phyloP scores from a whole-genome alignment of 2,888 invertebrate species.

The Pyralis farinalis region DNA sequence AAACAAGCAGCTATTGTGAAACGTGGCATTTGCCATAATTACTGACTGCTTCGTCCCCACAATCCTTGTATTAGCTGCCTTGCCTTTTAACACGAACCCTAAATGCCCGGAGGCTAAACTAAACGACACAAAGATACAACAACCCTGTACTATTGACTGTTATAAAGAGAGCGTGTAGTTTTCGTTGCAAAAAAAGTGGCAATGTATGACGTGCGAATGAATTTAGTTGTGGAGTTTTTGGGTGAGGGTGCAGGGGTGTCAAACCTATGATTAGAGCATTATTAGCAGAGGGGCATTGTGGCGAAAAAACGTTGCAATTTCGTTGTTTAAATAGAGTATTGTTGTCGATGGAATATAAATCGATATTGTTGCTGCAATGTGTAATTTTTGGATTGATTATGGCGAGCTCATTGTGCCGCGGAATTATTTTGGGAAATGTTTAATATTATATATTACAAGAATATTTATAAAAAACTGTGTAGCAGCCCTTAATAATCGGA shows the following conservation, averaged over 20 bases:
- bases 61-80: conserved; percentile 63
- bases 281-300: conserved; percentile 62
- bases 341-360: conserved; percentile 27
- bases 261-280: conserved; percentile 74
- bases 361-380: conserved; percentile 1
- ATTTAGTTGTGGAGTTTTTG: conserved; percentile 7
- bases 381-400: not conserved
- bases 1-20: conserved; percentile 10
- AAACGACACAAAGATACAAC: not conserved
- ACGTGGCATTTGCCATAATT: conserved; percentile 66
- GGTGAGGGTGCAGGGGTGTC: conserved; percentile 46
- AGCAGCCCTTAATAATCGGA: no score
- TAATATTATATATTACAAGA: no score
- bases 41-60: conserved; percentile 52
- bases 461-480: no score
- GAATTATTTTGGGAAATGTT: not conserved
- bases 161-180: not conserved
- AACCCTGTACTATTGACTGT: not conserved
- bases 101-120: conserved; percentile 31
- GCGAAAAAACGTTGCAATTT: conserved; percentile 51
- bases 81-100: conserved; percentile 44
- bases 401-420: not conserved
- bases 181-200: conserved; percentile 12
- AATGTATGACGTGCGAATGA: conserved; percentile 26
- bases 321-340: conserved; percentile 36